These are phyloP conservation scores for Aradophagus sp. DNA, from an alignment of 1,140 invertebrate species.

Conservation along the genomic window DNA sequence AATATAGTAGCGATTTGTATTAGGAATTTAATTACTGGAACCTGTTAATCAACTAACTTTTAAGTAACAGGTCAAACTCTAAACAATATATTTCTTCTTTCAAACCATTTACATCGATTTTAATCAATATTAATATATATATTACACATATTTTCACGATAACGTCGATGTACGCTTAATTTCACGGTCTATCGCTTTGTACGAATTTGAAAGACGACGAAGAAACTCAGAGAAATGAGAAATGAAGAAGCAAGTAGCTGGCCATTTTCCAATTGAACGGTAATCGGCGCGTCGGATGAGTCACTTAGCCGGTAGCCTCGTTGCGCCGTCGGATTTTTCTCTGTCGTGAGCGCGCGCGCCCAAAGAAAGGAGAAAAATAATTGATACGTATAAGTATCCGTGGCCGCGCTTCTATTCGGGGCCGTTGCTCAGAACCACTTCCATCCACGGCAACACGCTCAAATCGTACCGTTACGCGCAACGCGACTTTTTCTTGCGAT, in stretches of 20 bases:
- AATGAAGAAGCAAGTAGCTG: conserved; percentile 22
- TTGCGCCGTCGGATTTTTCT: conserved; percentile 49
- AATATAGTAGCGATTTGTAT: too few relatives aligned
- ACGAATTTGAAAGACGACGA: too few relatives aligned
- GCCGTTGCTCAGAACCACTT: conserved; percentile 67
- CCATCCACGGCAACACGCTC: conserved; percentile 70
- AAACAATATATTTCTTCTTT: too few relatives aligned
- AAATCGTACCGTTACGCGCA: conserved; percentile 71
- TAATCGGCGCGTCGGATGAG: conserved; percentile 54
- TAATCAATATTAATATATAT: too few relatives aligned
- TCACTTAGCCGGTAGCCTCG: conserved; percentile 52
- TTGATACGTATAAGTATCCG: conserved; percentile 56
- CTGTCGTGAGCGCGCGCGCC: too few relatives aligned
- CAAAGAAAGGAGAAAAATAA: conserved; percentile 57
- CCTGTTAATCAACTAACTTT: too few relatives aligned
- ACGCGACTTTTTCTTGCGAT: conserved; percentile 66
- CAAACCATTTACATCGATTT: too few relatives aligned
- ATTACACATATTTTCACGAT: too few relatives aligned
- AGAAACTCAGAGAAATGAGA: conserved; percentile 39
- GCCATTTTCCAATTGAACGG: conserved; percentile 52
- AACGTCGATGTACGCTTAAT: too few relatives aligned
- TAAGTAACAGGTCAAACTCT: too few relatives aligned
- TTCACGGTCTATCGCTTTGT: too few relatives aligned
- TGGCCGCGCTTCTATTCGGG: conserved; percentile 66
- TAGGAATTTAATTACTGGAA: too few relatives aligned